Evolutionary conservation across 2,113 vertebrate species (phyloP), one percentile per base, ranked within the genome.

Genomic region (Potamarius usumacintae): DNA sequence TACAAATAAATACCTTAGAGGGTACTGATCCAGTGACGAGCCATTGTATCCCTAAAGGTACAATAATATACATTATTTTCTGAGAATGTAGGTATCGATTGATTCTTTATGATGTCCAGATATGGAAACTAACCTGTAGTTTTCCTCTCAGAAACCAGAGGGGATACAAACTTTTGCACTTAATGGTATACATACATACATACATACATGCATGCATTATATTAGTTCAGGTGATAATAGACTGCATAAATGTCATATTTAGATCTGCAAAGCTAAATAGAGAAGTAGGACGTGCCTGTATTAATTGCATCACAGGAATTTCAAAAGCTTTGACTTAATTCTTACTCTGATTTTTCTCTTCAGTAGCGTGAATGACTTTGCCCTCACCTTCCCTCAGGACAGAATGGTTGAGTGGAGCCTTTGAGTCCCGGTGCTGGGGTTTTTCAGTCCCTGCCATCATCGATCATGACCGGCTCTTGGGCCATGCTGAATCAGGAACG

Each of bases 351-450:
- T 69, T 65, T 30, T 58, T 63, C 71, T 63, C 80, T 62, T 78
- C 58, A 81, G 42, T 80, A 80, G 83, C 74, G 60, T 27, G 48
- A 86, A 87, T 71, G 72, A 83, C 85, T 90, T 86, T 90, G 84
- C 63, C 82, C 55, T 89, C 88, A 90, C 89, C 87, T 91, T 42
- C 87, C 88, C 87, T 89, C 74, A 82, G 85, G 91, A 83, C 79
- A 86, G 85, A 80, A 42, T 57, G 57, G 83, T 69, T 65, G 85
- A 77, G 42, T 8, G 27, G 85, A 77, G 34, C 71, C 88, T 88
- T 88, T 62, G 55, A 62, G 72, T 88, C 67, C 67, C 77, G 34
- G 87, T 84, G 83, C 76, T 84, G 85, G 89, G 87, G 80, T 78
- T 83, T 89, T 72, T 84, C 27, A 2, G 82, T 50, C 91, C 79